Conservation (phyloP, 2,797 vertebrate species). For the Sternarchorhynchus goeldii region DNA sequence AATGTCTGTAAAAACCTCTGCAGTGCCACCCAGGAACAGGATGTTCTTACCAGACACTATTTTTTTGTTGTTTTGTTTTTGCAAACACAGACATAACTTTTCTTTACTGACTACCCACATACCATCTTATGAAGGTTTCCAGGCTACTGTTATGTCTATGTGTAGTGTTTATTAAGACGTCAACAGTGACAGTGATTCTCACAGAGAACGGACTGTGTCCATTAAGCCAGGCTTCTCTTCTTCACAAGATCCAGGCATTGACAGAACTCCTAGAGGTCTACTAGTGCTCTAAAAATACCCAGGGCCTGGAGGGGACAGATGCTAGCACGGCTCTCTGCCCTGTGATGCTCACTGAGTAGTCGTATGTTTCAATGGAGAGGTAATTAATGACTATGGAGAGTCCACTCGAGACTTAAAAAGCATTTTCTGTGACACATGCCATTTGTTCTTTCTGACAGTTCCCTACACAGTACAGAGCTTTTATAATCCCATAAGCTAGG, state of each 20-base stretch:
- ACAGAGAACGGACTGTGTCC: conserved; percentile 35
- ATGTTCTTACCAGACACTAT: not conserved
- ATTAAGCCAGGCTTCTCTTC: conserved; percentile 32
- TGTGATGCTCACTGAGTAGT: conserved; percentile 15
- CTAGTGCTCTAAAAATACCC: conserved; percentile 42
- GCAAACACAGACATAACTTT: not conserved
- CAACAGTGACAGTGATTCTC: conserved; percentile 32
- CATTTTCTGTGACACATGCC: not conserved
- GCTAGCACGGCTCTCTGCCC: conserved; percentile 11
- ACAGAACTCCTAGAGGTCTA: conserved; percentile 23
- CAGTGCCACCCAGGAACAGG: not conserved
- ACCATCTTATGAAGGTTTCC: conserved; percentile 17
- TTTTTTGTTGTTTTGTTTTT: not conserved
- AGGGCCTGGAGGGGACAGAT: conserved; percentile 25
- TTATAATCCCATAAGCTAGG: not conserved
- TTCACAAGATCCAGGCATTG: conserved; percentile 23
- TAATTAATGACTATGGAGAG: conserved; percentile 19
- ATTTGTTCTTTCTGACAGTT: conserved; percentile 1
- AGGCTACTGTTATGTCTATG: not conserved
- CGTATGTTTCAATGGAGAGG: not conserved
- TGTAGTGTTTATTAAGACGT: conserved; percentile 33
- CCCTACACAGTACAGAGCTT: not conserved
- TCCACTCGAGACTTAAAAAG: conserved; percentile 14
- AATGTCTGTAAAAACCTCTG: not conserved
- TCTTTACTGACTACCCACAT: conserved; percentile 23